Base-by-base conservation (phyloP, 1,140 invertebrate genomes). In the Paramacrobiotus metropolitanus region DNA sequence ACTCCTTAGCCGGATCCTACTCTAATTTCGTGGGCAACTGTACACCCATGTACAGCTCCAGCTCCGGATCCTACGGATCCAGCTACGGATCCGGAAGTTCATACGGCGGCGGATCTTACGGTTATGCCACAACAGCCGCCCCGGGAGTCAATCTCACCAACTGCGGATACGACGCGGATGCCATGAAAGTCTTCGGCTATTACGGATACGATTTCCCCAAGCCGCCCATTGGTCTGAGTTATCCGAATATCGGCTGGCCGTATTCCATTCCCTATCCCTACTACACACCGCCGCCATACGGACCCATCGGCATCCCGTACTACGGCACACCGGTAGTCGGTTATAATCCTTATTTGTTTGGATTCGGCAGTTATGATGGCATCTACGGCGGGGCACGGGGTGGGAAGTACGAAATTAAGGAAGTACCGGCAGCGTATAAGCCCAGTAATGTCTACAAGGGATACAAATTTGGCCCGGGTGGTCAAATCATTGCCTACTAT, bases 191-290 rank as follows among this genome's bases (percentile, higher is more conserved):
- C 24, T 55, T 55, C 28, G 48, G 48, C 15, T 55, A 55, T 55
- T 55, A 55, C 48, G 48, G 48, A 24, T 55, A 55, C 24, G 48
- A 55, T 24, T 55, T 55, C 48, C 48, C 48, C 15, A 55, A 55
- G 24, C 48, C 48, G 9, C 48, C 48, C 9, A 55, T 55, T 24
- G 48, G 48, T 28, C 15, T 55, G 28, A 55, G 15, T 20, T 55
- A 55, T 24, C 48, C 48, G 15, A 15, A 55, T 15, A 55, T 55
- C 24, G 48, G 48, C 48, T 55, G 48, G 48, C 48, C 48, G 15
- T 55, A 55, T 28, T 55, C 48, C 15, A 55, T 55, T 9, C 48
- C 48, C 24, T 20, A 55, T 28, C 48, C 48, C 15, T 55, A 55
- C 48, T 55, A 55, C 48, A 55, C 48, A 20, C 48, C 48, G 24